Evolutionary conservation across 2,888 invertebrate species (phyloP), one percentile per base, ranked within the genome.

Genomic region (Ecliptopera silaceata): DNA sequence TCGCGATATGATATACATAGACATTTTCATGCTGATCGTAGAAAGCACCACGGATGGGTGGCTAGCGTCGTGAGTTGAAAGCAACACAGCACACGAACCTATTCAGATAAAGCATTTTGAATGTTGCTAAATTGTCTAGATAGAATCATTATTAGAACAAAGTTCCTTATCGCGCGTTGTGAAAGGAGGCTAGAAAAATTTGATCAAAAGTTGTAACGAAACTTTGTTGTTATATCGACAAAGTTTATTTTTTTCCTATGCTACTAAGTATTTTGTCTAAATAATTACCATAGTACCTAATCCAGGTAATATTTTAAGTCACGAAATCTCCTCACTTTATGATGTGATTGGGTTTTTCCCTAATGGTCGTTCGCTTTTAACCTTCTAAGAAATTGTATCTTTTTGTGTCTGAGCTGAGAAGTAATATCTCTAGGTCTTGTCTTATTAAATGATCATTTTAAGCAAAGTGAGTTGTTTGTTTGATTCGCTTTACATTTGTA

Each of bases 31-130:
- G 65, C 68, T 53, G 71, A 71, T 70, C 62, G 74, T 86, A 86
- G 87, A 88, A 88, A 88, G 84, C 83, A 79, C 74, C 80, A 84
- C 84, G 85, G 86, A 86, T 84, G 84, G 86, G 79, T 84, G 85
- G 79, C 71, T 60, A 41, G 59, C 66, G 66, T 82, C 81, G 84
- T 83, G 81, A 82, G 80, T 79, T 70, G 86, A 87, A 86, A 86
- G 86, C 82, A 71, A 77, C 71, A 69, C 73, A 26, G 54, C 41
- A 58, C 58, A 58, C 55, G 47, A 56, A 49, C 31, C 43, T 44
- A 41, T 49, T 13, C 44, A 58, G 49, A 54, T 46, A 41, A 31
- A 44, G 3, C 32, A 56, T 39, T 20, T 15, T 18, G 18, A 31
- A 42, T 15, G 17, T 20, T 36, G 42, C 38, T 11, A 31, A 43